Conservation (phyloP, 2,888 invertebrate species). For the Macrosoma leucophasiata region DNA sequence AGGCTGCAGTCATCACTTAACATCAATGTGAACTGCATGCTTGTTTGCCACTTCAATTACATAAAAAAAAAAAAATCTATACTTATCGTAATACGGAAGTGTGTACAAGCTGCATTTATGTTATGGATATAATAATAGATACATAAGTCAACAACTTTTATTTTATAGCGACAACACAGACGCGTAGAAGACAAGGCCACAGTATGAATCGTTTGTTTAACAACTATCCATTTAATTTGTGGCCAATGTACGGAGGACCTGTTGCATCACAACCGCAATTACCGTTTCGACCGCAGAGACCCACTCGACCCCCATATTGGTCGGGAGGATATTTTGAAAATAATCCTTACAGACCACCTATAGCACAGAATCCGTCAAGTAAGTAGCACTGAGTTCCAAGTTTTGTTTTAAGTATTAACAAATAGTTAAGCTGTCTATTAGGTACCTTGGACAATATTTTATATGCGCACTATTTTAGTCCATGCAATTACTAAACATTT, state of each 20-base stretch:
- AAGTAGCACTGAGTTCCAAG: slow-evolving; percentile 16
- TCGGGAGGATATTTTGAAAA: slow-evolving; percentile 50
- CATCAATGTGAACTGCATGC: too few relatives aligned
- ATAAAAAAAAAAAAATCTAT: neutral
- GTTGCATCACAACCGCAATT: slow-evolving; percentile 7
- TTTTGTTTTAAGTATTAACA: too few relatives aligned
- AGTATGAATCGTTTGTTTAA: slow-evolving; percentile 18
- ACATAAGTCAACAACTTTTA: too few relatives aligned
- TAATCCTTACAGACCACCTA: slow-evolving; percentile 48
- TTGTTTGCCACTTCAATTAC: too few relatives aligned
- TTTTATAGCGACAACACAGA: slow-evolving; percentile 37
- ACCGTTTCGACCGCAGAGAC: slow-evolving; percentile 14
- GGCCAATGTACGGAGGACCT: slow-evolving; percentile 6
- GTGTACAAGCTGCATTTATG: too few relatives aligned
- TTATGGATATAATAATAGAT: too few relatives aligned
- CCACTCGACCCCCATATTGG: slow-evolving; percentile 41
- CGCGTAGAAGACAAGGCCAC: slow-evolving; percentile 28
- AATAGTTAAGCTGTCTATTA: too few relatives aligned
- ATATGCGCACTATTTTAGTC: too few relatives aligned
- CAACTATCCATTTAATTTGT: slow-evolving; percentile 7
- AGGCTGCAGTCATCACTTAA: too few relatives aligned
- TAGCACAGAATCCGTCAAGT: slow-evolving; percentile 50
- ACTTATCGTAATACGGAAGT: neutral
- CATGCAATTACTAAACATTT: too few relatives aligned
- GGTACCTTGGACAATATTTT: too few relatives aligned